Conservation (phyloP, 2,113 vertebrate species). For the Paraplagusia blochii region DNA sequence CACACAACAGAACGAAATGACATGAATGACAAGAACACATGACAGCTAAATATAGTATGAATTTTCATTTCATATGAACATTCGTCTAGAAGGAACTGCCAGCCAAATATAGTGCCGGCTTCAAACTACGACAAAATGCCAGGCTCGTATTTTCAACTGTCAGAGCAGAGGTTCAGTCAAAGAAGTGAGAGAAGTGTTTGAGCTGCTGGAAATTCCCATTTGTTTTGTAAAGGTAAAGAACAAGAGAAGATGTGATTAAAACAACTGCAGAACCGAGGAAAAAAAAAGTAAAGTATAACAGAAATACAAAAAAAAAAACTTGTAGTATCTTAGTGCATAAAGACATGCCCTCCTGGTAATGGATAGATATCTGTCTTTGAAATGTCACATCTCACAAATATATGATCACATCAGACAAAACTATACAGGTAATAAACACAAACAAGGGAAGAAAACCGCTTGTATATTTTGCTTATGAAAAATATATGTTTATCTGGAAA, state of each 20-base stretch:
- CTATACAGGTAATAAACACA: slow-evolving; percentile 8
- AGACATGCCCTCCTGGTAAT: slow-evolving; percentile 59
- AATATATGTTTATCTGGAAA: slow-evolving; percentile 25
- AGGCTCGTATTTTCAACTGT: slow-evolving; percentile 56
- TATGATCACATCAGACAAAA: slow-evolving; percentile 16
- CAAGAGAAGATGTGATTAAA: slow-evolving; percentile 13
- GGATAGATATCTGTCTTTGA: slow-evolving; percentile 55
- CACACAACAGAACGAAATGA: slow-evolving; percentile 52
- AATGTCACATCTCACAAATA: slow-evolving; percentile 53
- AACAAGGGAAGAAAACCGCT: slow-evolving; percentile 15
- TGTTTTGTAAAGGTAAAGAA: slow-evolving; percentile 44
- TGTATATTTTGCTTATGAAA: slow-evolving; percentile 31
- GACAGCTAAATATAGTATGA: slow-evolving; percentile 60
- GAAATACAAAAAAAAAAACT: slow-evolving; percentile 49
- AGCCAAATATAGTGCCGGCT: slow-evolving; percentile 60
- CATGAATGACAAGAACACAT: slow-evolving; percentile 58
- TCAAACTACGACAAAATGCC: slow-evolving; percentile 46
- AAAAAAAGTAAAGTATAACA: slow-evolving; percentile 33
- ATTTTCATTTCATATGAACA: slow-evolving; percentile 65
- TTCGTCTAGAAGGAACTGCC: slow-evolving; percentile 59
- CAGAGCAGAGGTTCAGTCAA: slow-evolving; percentile 55
- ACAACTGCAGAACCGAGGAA: slow-evolving; percentile 8
- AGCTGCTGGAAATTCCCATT: slow-evolving; percentile 57
- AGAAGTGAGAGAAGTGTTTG: slow-evolving; percentile 44
- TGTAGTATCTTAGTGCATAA: slow-evolving; percentile 73